Evolutionary conservation across 2,113 vertebrate genomes (phyloP).

Genomic region (Astur gentilis): DNA sequence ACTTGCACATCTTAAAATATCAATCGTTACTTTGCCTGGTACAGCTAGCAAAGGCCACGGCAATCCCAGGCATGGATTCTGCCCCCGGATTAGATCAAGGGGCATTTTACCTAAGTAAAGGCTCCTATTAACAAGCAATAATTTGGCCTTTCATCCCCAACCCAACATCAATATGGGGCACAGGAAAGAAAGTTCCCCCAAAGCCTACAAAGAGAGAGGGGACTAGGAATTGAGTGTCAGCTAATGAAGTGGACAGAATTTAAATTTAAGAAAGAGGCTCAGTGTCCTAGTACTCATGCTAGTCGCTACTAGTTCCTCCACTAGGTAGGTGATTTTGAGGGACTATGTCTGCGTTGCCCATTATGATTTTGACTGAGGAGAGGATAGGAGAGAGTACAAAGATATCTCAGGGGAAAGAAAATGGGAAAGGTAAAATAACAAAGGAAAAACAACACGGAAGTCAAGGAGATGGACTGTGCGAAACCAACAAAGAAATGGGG

Average conservation of each 20-base stretch:
- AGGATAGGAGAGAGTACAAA: neutral
- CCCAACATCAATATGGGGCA: neutral
- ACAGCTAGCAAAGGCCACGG: neutral
- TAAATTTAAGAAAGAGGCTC: neutral
- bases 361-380: neutral
- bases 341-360: neutral
- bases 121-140: neutral
- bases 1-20: neutral
- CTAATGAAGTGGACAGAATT: neutral
- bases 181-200: neutral
- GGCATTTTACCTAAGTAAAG: neutral
- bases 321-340: neutral
- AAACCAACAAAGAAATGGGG: neutral
- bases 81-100: fast-evolving
- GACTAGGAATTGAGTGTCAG: neutral
- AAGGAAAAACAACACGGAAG: neutral
- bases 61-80: neutral
- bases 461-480: neutral
- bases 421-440: neutral
- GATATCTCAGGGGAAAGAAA: neutral
- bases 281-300: neutral
- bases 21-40: neutral
- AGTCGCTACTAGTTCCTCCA: neutral
- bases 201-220: neutral
- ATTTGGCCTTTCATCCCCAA: neutral